Evolutionary conservation across 2,113 vertebrate genomes (phyloP).

Genomic region (Manacus vitellinus): DNA sequence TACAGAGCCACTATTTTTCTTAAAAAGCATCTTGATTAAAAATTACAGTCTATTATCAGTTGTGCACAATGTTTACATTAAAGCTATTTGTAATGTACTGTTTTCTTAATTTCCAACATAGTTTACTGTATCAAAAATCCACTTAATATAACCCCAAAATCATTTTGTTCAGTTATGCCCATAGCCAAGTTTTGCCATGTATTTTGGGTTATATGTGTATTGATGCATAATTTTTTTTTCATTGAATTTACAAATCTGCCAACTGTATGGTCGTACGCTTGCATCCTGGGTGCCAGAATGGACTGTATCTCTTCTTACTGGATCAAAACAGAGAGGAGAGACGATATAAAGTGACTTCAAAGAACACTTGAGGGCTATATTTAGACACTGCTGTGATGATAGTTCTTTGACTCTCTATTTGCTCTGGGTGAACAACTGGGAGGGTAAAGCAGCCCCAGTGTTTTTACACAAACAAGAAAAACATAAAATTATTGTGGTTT

Average conservation of each 20-base stretch:
- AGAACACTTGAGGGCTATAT: background rate
- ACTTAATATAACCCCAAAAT: background rate
- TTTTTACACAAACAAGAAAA: background rate
- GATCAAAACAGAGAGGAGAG: background rate
- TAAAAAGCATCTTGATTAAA: background rate
- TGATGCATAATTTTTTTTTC: background rate
- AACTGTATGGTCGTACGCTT: background rate
- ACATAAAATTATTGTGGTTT: background rate
- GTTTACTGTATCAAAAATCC: background rate
- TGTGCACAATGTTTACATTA: background rate
- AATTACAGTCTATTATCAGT: background rate
- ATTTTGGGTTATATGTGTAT: background rate
- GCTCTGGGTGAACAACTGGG: background rate
- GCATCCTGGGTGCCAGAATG: background rate
- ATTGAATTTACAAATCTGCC: background rate
- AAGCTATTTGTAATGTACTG: background rate
- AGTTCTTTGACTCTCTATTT: background rate
- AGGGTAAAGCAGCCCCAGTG: background rate
- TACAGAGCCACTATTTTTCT: background rate
- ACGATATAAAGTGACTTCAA: background rate
- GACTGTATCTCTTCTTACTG: background rate
- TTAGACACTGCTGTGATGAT: background rate
- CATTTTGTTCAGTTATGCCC: background rate
- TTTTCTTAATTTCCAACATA: background rate
- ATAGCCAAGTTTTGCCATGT: background rate